Conservation (phyloP, 2,113 vertebrate species). For the Uria lomvia region DNA sequence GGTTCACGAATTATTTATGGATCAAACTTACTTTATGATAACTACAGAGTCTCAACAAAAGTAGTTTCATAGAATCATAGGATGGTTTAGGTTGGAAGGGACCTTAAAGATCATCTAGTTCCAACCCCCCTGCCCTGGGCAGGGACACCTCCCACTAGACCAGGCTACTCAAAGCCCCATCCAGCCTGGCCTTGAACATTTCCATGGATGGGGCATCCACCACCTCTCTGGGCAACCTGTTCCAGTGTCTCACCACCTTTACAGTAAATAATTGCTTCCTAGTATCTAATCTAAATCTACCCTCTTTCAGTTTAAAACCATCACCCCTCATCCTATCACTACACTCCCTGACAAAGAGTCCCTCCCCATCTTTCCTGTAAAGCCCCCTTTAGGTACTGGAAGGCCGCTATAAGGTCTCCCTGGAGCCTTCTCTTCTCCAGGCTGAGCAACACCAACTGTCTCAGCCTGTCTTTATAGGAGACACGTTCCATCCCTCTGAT, state of each 20-base stretch:
- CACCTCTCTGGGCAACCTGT: neutral
- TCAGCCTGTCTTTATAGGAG: neutral
- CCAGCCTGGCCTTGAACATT: neutral
- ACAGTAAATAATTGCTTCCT: neutral
- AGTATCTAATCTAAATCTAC: neutral
- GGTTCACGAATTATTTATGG: neutral
- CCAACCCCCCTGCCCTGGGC: neutral
- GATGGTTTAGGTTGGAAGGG: neutral
- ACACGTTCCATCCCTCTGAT: neutral
- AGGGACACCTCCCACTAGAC: neutral
- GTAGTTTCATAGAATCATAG: neutral
- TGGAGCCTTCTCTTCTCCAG: neutral
- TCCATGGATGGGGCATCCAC: neutral
- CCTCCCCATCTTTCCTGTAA: neutral
- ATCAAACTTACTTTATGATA: neutral
- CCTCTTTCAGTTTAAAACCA: neutral
- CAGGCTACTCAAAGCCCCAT: neutral
- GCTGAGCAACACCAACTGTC: neutral
- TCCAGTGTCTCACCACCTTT: neutral
- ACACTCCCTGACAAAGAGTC: neutral
- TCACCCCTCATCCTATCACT: no score
- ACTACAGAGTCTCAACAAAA: neutral
- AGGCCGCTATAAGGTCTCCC: neutral
- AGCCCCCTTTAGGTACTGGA: no score
- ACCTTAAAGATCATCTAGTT: neutral